Percentiles rank a stretch among this genome's conserved stretches.
Evolutionary conservation across 2,797 vertebrate genomes (phyloP).

Genomic region (Podarcis lilfordi): DNA sequence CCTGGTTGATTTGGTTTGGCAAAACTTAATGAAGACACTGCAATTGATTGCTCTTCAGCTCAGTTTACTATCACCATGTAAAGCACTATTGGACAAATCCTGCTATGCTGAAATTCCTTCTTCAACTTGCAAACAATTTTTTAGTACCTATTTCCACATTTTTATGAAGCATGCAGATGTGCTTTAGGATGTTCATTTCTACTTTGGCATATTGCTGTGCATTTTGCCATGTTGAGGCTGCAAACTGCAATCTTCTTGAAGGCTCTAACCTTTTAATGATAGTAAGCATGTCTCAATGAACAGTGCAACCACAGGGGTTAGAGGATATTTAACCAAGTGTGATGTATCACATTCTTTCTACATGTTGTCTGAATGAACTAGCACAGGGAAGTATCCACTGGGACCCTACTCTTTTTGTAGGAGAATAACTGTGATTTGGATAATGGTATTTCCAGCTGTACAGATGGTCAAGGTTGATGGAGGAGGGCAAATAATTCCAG

Average conservation of each 20-base stretch:
- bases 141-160: background rate
- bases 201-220: conserved; percentile 26
- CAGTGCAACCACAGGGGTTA: conserved; percentile 51
- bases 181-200: conserved; percentile 25
- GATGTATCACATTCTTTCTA: conserved; percentile 56
- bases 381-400: conserved; percentile 54
- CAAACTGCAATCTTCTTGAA: conserved; percentile 15
- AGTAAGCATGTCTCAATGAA: conserved; percentile 31
- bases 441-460: conserved; percentile 72
- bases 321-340: conserved; percentile 47
- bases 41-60: background rate
- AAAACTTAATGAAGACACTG: background rate
- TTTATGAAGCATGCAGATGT: conserved; percentile 17
- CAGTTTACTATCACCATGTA: background rate
- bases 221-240: conserved; percentile 37
- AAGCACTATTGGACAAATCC: conserved; percentile 20
- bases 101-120: conserved; percentile 31
- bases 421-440: conserved; percentile 59
- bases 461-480: conserved; percentile 58
- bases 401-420: conserved; percentile 56
- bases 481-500: conserved; percentile 64
- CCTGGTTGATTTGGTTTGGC: background rate
- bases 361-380: conserved; percentile 40
- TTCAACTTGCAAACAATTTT: conserved; percentile 21
- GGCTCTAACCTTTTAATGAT: conserved; percentile 44